Evolutionary conservation across 2,113 vertebrate genomes (phyloP), one percentile per base, ranked within the genome.

Genomic region (Tretioscincus oriximinensis): DNA sequence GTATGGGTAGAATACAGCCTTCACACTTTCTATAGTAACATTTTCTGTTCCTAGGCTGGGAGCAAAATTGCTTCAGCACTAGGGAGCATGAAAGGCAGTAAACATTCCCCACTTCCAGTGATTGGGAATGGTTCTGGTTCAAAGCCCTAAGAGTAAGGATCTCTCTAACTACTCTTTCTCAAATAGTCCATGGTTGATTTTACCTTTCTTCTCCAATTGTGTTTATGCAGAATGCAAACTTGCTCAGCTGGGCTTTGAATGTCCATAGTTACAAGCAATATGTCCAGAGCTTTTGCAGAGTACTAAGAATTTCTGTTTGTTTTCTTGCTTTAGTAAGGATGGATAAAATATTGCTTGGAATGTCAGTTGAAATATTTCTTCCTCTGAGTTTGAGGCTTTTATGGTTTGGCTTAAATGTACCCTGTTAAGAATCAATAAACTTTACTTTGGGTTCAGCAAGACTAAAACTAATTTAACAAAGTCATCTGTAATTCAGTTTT

Each of bases 311-410:
- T 63, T 18, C 26, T 69, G 75, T 85, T 69, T 85, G 89, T 88
- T 90, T 86, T 41, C 87, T 92, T 79, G 26, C 68, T 70, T 92
- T 91, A 91, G 89, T 87, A 86, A 81, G 77, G 87, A 79, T 87
- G 78, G 90, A 71, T 84, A 83, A 88, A 87, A 80, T 0, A 14
- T 58, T 87, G 49, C 64, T 89, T 73, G 79, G 65, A 86, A 86
- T 80, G 11, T 70, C 73, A 84, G 72, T 74, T 85, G 84, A 81
- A 76, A 82, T 91, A 86, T 90, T 92, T 90, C 82, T 81, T 91
- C 70, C 65, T 76, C 64, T 83, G 76, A 66, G 71, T 71, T 87
- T 76, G 81, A 66, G 74, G 60, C 82, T 92, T 81, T 83, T 90
- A 88, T 83, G 86, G 84, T 86, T 86, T 87, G 80, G 82, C 83